Evolutionary conservation across 2,888 invertebrate genomes (phyloP), one percentile per base, ranked within the genome.

Genomic region (Andrena fulva): DNA sequence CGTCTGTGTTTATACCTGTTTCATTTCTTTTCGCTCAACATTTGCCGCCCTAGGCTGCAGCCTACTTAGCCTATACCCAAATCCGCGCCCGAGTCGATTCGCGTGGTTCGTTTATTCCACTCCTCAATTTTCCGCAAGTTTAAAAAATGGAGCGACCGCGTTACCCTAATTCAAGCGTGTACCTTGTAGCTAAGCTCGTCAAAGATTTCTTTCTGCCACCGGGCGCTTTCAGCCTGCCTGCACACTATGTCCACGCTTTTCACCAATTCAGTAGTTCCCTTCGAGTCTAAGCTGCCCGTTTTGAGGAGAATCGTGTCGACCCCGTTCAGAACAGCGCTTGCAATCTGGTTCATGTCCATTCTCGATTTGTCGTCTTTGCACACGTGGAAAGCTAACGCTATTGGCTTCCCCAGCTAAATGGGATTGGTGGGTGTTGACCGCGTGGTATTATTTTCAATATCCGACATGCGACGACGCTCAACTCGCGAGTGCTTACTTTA

Each of bases 291-390:
- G 0, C 96, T 96, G 91, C 97, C 97, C 64, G 97, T 96, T 0
- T 96, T 95, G 63, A 97, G 94, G 93, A 96, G 95, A 77, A 97
- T 94, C 87, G 95, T 95, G 91, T 97, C 97, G 64, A 95, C 96
- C 24, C 97, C 97, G 89, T 97, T 97, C 24, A 97, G 92, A 29
- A 97, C 95, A 69, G 97, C 96, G 91, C 97, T 97, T 56, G 96
- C 96, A 7, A 97, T 95, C 87, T 97, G 96, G 35, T 96, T 95
- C 16, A 96, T 94, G 92, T 97, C 97, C 1, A 97, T 95, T 90
- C 96, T 94, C 0, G 95, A 95, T 1, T 95, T 95, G 24, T 95
- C 92, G 16, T 59, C 24, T 7, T 95, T 95, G 84, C 95, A 95
- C 52, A 95, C 94, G 95, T 96, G 95, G 77, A 95, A 95, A 88